phyloP scores from a whole-genome alignment of 1,140 invertebrate species.

The Lerema accius region DNA sequence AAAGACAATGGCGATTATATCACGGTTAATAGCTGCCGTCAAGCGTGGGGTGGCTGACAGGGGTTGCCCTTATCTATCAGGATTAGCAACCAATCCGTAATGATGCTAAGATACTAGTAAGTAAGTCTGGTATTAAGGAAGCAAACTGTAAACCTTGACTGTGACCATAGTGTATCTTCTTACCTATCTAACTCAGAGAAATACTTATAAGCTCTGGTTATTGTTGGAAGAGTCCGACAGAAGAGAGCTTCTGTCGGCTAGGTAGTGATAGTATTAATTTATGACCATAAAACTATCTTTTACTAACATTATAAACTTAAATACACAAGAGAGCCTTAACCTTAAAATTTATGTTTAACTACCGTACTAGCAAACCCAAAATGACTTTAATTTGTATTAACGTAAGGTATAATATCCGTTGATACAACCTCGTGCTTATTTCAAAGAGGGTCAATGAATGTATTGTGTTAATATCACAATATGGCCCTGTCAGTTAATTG shows the following conservation, averaged over 20 bases:
- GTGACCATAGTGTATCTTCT: too few species aligned
- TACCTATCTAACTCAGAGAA: too few species aligned
- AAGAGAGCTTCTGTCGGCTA: too few species aligned
- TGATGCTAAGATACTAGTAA: conserved; percentile 18
- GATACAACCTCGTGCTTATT: neutral
- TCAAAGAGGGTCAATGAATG: conserved; percentile 58
- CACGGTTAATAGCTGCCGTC: conserved; percentile 72
- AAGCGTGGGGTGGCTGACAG: conserved; percentile 43
- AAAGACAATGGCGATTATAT: conserved; percentile 77
- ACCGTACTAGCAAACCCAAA: neutral
- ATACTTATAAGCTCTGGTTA: too few species aligned
- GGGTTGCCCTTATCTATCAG: conserved; percentile 51
- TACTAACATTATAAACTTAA: too few species aligned
- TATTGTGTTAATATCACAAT: conserved; percentile 82
- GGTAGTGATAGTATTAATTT: too few species aligned
- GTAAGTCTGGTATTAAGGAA: neutral
- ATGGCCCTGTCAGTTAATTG: conserved; percentile 82
- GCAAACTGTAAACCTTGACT: too few species aligned
- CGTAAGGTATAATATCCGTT: conserved; percentile 9
- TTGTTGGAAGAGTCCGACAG: too few species aligned
- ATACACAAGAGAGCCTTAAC: neutral
- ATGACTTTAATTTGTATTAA: neutral
- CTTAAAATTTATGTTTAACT: neutral
- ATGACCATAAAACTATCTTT: too few species aligned
- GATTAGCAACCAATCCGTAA: conserved; percentile 57